phyloP scores from a whole-genome alignment of 2,888 invertebrate genomes.

The Petrolisthes manimaculis region DNA sequence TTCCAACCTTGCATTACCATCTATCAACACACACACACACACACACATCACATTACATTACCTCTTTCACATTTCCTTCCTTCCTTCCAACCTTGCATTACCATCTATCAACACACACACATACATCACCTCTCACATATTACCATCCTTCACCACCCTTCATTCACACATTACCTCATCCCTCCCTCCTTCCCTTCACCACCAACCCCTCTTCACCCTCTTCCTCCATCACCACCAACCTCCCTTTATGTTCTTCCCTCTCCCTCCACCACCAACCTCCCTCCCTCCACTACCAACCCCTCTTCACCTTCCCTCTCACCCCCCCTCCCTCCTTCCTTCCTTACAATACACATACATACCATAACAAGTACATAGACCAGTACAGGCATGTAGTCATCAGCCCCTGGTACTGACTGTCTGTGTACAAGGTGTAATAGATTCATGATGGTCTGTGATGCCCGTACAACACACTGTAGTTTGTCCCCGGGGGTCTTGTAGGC shows the following conservation, averaged over 20 bases:
- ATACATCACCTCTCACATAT: too few relatives aligned
- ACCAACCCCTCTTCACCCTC: too few relatives aligned
- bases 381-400: conserved; percentile 95
- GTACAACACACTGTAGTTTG: conserved; percentile 84
- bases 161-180: too few relatives aligned
- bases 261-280: too few relatives aligned
- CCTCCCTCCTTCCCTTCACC: too few relatives aligned
- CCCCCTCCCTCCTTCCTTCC: neutral
- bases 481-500: conserved; percentile 92
- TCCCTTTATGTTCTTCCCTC: too few relatives aligned
- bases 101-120: neutral
- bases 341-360: conserved; percentile 71
- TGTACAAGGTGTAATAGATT: conserved; percentile 87
- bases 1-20: neutral
- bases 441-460: conserved; percentile 94
- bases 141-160: too few relatives aligned
- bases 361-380: conserved; percentile 95
- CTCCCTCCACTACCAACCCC: too few relatives aligned
- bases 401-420: conserved; percentile 81
- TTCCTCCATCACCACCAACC: too few relatives aligned
- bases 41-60: too few relatives aligned
- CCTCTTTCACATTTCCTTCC: too few relatives aligned
- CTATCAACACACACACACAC: neutral
- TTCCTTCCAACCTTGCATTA: too few relatives aligned
- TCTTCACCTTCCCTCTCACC: neutral